Conservation (phyloP, 2,888 invertebrate species). For the Malacosoma neustria region DNA sequence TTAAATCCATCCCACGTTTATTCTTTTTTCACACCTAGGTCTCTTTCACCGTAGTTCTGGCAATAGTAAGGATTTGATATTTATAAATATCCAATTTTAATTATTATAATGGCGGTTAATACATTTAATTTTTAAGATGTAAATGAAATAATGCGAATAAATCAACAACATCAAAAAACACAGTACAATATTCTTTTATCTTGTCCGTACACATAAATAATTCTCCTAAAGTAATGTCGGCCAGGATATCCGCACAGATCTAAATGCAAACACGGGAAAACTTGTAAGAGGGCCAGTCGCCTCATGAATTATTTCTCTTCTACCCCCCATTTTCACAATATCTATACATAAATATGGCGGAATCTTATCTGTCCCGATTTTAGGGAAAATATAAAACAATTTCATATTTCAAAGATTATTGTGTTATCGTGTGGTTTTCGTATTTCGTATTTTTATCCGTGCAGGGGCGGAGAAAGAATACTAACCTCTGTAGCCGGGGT, state of each 20-base stretch:
- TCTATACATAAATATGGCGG: not conserved
- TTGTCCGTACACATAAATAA: slow-evolving; percentile 3
- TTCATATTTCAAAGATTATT: not conserved
- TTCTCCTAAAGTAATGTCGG: slow-evolving; percentile 3
- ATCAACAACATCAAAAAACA: not conserved
- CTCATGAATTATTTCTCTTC: slow-evolving; percentile 5
- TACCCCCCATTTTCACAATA: not conserved
- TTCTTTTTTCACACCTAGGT: too few species aligned
- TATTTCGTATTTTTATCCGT: too few species aligned
- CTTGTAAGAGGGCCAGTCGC: slow-evolving; percentile 1
- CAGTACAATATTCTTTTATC: not conserved
- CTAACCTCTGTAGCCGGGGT: too few species aligned
- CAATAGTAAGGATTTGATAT: too few species aligned
- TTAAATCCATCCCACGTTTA: too few species aligned
- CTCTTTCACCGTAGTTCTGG: too few species aligned
- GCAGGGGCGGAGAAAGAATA: too few species aligned
- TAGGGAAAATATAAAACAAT: not conserved
- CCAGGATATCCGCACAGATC: slow-evolving; percentile 1
- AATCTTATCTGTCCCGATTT: not conserved
- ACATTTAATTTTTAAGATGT: too few species aligned
- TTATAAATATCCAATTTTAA: too few species aligned
- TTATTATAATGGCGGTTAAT: too few species aligned
- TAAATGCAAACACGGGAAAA: slow-evolving; percentile 6
- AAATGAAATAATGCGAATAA: not conserved
- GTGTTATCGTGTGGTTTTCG: not conserved